phyloP scores from a whole-genome alignment of 2,888 invertebrate genomes.

The Campoplex capitator region DNA sequence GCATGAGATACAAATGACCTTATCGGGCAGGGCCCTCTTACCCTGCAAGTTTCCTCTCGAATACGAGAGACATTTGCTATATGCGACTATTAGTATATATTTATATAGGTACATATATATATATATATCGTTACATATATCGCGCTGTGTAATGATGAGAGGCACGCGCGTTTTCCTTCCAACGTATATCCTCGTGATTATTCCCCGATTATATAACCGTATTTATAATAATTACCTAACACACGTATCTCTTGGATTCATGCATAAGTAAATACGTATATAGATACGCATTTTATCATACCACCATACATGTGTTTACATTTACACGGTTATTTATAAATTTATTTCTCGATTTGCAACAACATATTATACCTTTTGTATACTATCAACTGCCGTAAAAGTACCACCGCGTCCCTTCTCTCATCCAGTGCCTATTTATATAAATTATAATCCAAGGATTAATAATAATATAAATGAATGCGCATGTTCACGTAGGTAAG shows the following conservation, averaged over 20 bases:
- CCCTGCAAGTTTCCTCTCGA: slow-evolving; percentile 51
- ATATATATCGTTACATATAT: slow-evolving; percentile 14
- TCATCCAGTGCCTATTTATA: background rate
- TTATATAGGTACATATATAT: slow-evolving; percentile 8
- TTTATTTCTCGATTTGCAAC: slow-evolving; percentile 26
- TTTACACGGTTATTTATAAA: background rate
- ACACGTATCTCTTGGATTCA: background rate
- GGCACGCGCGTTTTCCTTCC: slow-evolving; percentile 50
- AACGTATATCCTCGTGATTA: slow-evolving; percentile 38
- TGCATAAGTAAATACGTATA: background rate
- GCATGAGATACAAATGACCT: slow-evolving; percentile 76
- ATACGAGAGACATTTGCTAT: slow-evolving; percentile 44
- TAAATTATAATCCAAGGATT: slow-evolving; percentile 54
- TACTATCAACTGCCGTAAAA: background rate
- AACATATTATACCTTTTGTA: slow-evolving; percentile 27
- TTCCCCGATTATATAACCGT: slow-evolving; percentile 58
- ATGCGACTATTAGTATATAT: slow-evolving; percentile 6
- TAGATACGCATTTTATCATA: background rate
- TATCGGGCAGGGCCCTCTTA: slow-evolving; percentile 69
- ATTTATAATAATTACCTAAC: slow-evolving; percentile 49
- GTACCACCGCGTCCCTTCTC: background rate
- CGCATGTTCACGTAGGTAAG: background rate
- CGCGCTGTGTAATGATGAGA: slow-evolving; percentile 39
- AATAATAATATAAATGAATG: slow-evolving; percentile 36
- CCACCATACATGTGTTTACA: background rate